Evolutionary conservation across 2,888 invertebrate genomes (phyloP).

Genomic region (Drosophila imparisetae): DNA sequence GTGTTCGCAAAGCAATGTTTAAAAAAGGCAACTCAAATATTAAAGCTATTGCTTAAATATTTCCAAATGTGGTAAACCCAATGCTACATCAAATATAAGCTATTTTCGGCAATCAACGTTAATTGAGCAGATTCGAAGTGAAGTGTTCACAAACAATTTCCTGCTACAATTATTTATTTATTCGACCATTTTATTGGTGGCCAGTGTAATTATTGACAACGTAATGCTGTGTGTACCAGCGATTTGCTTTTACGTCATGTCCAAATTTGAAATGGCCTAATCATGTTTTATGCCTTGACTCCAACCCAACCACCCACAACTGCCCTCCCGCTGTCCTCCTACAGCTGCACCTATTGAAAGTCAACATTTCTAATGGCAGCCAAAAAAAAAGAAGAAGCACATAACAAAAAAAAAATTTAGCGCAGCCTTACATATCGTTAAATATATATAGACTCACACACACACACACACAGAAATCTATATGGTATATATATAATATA

Average conservation of each 20-base stretch:
- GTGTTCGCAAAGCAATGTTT: neutral
- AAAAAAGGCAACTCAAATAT: neutral
- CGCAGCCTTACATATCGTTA: constrained; percentile 67
- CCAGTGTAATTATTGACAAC: constrained; percentile 66
- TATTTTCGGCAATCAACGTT: constrained; percentile 18
- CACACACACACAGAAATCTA: constrained; percentile 29
- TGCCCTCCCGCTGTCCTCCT: neutral
- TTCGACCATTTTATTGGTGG: constrained; percentile 63
- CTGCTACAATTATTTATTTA: constrained; percentile 53
- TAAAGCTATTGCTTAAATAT: neutral
- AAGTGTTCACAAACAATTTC: constrained; percentile 27
- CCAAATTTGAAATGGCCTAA: constrained; percentile 71
- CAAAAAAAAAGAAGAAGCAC: constrained; percentile 26
- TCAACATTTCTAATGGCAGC: constrained; percentile 65
- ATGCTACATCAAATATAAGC: constrained; percentile 22
- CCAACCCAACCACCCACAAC: constrained; percentile 7
- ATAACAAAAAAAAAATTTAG: constrained; percentile 29
- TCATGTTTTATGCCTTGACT: constrained; percentile 71
- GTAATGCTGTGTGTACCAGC: constrained; percentile 26
- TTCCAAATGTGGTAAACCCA: neutral
- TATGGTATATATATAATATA: constrained; percentile 15
- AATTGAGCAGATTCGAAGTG: constrained; percentile 23
- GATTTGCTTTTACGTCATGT: constrained; percentile 62
- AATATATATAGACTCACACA: constrained; percentile 29
- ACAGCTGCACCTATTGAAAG: constrained; percentile 69